Base-by-base conservation (phyloP, 2,797 vertebrate genomes). In the Leptoclinus maculatus region DNA sequence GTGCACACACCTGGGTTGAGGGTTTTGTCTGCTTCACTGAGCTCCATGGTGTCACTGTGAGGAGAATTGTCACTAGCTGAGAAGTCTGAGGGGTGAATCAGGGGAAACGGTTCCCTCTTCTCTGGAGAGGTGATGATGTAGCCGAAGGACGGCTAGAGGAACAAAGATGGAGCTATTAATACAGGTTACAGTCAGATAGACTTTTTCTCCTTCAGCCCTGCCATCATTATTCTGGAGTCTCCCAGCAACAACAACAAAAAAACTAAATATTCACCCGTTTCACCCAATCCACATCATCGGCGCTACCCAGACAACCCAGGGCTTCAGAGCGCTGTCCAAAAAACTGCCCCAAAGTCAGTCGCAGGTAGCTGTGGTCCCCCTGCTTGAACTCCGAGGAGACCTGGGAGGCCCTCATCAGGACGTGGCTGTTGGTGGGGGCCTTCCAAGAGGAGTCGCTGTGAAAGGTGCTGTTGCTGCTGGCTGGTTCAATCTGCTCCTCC, bases 281-380 rank as follows among this genome's bases (percentile, higher is more conserved):
- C 69, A 98, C 73, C 9, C 66, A 86, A 82, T 94, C 92, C 71
- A 85, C 86, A 68, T 90, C 92, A n/a, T 65, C 60, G 77, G 86
- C 93, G 39, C 8, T 82, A 72, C 97, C 96, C 72, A 99, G 95
- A 84, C 96, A 97, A 65, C 98, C 98, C 29, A 99, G 94, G 74
- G 98, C 98, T 95, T 99, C 98, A 19, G 98, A 99, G 66, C 97
- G 96, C 78, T 97, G 96, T 69, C 94, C 94, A 85, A 99, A 97
- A 86, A 99, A 99, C 80, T 98, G 95, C 5, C 98, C 98, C 27
- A 99, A 88, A 76, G 98, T 98, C 19, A 99, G 95, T 8, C 94
- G 96, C 83, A 98, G 93, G 54, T 98, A 99, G 89, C 96, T 98
- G 83, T 96, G 95, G 92, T 97, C 93, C 2, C 87, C 94, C 78